A percentile compares a stretch with the other conserved stretches of the same genome.
Evolutionary conservation across 2,888 invertebrate genomes (phyloP).

Genomic region (Diloba caeruleocephala): DNA sequence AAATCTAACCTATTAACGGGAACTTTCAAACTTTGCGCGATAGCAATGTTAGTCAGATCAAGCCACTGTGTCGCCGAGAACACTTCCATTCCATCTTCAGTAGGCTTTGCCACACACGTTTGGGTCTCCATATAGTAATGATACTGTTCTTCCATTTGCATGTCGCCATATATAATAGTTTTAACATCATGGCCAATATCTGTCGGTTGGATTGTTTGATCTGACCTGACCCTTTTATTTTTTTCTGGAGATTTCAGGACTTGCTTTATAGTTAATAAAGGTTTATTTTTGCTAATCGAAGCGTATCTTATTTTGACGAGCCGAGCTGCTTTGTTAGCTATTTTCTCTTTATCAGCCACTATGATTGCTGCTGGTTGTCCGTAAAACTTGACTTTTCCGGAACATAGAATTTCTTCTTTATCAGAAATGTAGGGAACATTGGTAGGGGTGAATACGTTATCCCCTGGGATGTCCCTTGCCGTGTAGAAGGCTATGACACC

Average conservation of each 20-base stretch:
- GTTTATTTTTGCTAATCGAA: slow-evolving; percentile 66
- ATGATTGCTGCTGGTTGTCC: slow-evolving; percentile 81
- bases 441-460: slow-evolving; percentile 84
- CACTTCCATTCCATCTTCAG: slow-evolving; percentile 92
- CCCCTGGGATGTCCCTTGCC: slow-evolving; percentile 91
- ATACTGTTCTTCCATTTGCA: slow-evolving; percentile 90
- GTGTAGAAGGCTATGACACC: slow-evolving; percentile 91
- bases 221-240: slow-evolving; percentile 45
- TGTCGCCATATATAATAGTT: slow-evolving; percentile 84
- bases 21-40: slow-evolving; percentile 86
- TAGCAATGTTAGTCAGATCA: slow-evolving; percentile 86
- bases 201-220: slow-evolving; percentile 54
- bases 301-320: slow-evolving; percentile 88
- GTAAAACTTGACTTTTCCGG: slow-evolving; percentile 69
- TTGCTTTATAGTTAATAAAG: slow-evolving; percentile 63
- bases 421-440: slow-evolving; percentile 43
- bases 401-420: slow-evolving; percentile 80
- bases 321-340: slow-evolving; percentile 88
- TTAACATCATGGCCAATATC: slow-evolving; percentile 75
- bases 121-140: slow-evolving; percentile 93
- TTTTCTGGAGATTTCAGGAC: slow-evolving; percentile 63
- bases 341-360: slow-evolving; percentile 87
- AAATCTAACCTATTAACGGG: slow-evolving; percentile 88
- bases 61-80: slow-evolving; percentile 90
- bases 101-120: slow-evolving; percentile 90